Percentiles rank a stretch among this genome's conserved stretches.
Conservation (phyloP, 2,797 vertebrate species). For the Tamandua tetradactyla region DNA sequence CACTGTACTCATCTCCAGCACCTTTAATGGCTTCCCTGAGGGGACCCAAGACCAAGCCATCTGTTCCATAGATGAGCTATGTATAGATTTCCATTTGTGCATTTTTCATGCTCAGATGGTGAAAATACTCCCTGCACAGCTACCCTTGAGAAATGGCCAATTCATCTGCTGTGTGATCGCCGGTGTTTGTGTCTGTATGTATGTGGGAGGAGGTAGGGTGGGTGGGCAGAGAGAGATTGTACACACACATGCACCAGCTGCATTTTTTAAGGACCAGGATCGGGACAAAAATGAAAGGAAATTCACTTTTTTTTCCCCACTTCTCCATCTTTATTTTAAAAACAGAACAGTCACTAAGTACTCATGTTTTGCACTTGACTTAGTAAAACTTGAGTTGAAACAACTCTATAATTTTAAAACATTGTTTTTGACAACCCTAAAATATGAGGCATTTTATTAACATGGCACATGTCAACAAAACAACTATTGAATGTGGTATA, state of each 20-base stretch:
- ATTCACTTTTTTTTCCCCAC: not conserved
- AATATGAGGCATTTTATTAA: not conserved
- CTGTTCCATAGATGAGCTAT: not conserved
- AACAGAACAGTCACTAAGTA: not conserved
- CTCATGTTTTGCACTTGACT: not conserved
- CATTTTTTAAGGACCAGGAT: not conserved
- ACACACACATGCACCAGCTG: not conserved
- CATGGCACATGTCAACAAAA: accelerated
- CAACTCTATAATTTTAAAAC: not conserved
- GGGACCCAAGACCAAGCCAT: not conserved
- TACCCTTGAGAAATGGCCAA: not conserved
- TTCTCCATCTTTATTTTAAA: not conserved
- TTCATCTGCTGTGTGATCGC: not conserved
- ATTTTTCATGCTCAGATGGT: not conserved
- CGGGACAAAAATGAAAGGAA: not conserved
- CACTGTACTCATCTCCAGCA: not conserved
- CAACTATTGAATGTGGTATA: accelerated
- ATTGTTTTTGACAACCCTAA: not conserved
- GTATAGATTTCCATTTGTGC: not conserved
- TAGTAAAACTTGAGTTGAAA: not conserved
- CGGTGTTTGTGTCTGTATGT: not conserved
- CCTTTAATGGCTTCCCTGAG: not conserved
- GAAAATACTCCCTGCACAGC: not conserved
- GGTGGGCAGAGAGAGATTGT: not conserved
- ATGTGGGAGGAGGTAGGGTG: not conserved